Evolutionary conservation across 2,113 vertebrate genomes (phyloP).

Genomic region (Rhizomys pruinosus): DNA sequence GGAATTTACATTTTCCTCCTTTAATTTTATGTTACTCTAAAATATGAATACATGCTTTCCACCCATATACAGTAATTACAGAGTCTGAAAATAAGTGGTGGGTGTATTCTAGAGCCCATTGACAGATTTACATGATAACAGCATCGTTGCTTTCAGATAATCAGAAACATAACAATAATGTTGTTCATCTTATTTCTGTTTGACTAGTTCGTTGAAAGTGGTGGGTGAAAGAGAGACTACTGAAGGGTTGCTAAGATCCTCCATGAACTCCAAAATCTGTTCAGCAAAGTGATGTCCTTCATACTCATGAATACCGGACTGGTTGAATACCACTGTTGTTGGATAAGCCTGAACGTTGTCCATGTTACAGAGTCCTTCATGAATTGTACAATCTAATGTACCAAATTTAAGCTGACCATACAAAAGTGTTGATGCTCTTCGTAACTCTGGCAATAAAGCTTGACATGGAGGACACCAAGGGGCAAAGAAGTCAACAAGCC

Average conservation of each 20-base stretch:
- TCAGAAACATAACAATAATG: too few relatives aligned
- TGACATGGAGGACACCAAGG: slow-evolving; percentile 98
- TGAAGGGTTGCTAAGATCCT: slow-evolving; percentile 95
- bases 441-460: slow-evolving; percentile 95
- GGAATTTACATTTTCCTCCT: too few relatives aligned
- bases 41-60: too few relatives aligned
- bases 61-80: too few relatives aligned
- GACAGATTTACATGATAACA: too few relatives aligned
- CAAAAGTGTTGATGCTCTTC: slow-evolving; percentile 96
- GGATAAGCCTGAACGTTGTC: slow-evolving; percentile 98
- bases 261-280: slow-evolving; percentile 96
- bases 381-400: slow-evolving; percentile 96
- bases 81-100: too few relatives aligned
- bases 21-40: too few relatives aligned
- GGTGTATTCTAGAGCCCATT: too few relatives aligned
- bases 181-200: slow-evolving; percentile 86
- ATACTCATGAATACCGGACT: too few relatives aligned
- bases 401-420: slow-evolving; percentile 96
- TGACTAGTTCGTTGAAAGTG: slow-evolving; percentile 91
- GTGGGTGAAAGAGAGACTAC: slow-evolving; percentile 92
- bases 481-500: slow-evolving; percentile 99
- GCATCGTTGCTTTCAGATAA: too few relatives aligned
- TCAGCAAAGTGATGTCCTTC: slow-evolving; percentile 97
- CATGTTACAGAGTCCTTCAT: slow-evolving; percentile 94
- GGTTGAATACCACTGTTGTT: slow-evolving; percentile 96